Evolutionary conservation across 2,888 invertebrate genomes (phyloP).

Genomic region (Xestia rhomboidea): DNA sequence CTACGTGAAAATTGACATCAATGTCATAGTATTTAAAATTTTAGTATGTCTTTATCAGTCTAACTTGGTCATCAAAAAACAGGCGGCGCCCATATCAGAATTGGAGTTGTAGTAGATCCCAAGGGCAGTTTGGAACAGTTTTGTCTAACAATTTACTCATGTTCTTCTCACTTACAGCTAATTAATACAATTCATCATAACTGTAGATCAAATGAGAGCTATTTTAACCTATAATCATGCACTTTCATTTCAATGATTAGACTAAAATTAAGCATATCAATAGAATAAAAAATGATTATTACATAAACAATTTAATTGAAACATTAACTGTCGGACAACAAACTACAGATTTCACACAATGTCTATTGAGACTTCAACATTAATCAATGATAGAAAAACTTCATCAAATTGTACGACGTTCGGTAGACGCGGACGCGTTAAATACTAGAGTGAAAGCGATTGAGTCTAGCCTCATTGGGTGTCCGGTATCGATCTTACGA

Average conservation of each 20-base stretch:
- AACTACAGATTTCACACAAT: constrained; percentile 88
- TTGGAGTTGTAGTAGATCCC: constrained; percentile 73
- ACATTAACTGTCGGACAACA: constrained; percentile 89
- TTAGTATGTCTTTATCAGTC: constrained; percentile 81
- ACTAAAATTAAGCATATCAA: constrained; percentile 89
- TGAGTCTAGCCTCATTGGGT: constrained; percentile 73
- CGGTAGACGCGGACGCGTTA: constrained; percentile 64
- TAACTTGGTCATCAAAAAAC: constrained; percentile 81
- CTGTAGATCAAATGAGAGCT: constrained; percentile 85
- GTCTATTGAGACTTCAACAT: constrained; percentile 79
- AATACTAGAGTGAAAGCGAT: constrained; percentile 71
- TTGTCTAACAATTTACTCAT: constrained; percentile 72
- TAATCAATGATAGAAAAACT: constrained; percentile 78
- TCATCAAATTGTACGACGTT: constrained; percentile 68
- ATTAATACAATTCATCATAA: constrained; percentile 81
- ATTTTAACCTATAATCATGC: constrained; percentile 85
- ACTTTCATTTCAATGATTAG: constrained; percentile 86
- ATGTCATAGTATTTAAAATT: constrained; percentile 71
- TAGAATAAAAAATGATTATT: constrained; percentile 89
- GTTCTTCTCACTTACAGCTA: constrained; percentile 82
- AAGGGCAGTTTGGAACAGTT: constrained; percentile 78
- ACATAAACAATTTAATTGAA: constrained; percentile 90
- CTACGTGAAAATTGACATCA: constrained; percentile 78
- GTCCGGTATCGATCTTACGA: constrained; percentile 79
- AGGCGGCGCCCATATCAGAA: constrained; percentile 83